Percentiles rank a stretch among this genome's conserved stretches.
phyloP scores from a whole-genome alignment of 2,797 vertebrate genomes.

The Typhlichthys subterraneus region DNA sequence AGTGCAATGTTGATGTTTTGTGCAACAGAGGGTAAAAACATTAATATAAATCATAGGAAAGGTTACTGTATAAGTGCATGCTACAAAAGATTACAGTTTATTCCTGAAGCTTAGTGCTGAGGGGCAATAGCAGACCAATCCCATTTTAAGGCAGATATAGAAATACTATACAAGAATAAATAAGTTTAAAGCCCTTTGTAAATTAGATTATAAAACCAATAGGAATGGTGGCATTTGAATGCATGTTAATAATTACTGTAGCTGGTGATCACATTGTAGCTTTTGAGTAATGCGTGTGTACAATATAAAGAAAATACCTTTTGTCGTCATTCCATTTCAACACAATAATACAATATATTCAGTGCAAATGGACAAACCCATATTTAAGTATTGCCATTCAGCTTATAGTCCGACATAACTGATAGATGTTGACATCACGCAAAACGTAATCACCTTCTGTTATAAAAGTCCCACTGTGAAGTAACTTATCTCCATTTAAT shows the following conservation, averaged over 20 bases:
- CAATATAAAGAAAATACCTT: slow-evolving; percentile 17
- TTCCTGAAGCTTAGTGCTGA: slow-evolving; percentile 66
- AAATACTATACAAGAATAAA: slow-evolving; percentile 36
- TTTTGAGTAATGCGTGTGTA: slow-evolving; percentile 24
- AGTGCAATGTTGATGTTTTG: slow-evolving; percentile 76
- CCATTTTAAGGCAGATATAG: slow-evolving; percentile 63
- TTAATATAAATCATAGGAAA: slow-evolving; percentile 51
- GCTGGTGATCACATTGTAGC: slow-evolving; percentile 29
- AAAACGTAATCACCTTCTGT: slow-evolving; percentile 18
- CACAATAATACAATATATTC: slow-evolving; percentile 64
- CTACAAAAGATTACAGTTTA: slow-evolving; percentile 41
- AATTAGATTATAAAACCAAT: slow-evolving; percentile 26
- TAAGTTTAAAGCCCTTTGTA: slow-evolving; percentile 50
- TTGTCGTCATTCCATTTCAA: slow-evolving; percentile 34
- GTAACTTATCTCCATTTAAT: slow-evolving; percentile 36
- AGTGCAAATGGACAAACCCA: slow-evolving; percentile 66
- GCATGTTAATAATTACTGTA: slow-evolving; percentile 14
- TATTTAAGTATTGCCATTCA: slow-evolving; percentile 38
- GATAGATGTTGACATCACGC: slow-evolving; percentile 27
- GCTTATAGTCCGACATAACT: slow-evolving; percentile 43
- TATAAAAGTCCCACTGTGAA: slow-evolving; percentile 48
- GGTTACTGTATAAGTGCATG: slow-evolving; percentile 74
- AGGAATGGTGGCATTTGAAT: slow-evolving; percentile 27
- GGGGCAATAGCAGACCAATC: slow-evolving; percentile 44
- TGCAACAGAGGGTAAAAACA: slow-evolving; percentile 73